Percentiles rank a stretch among this genome's conserved stretches.
Conservation (phyloP, 2,888 invertebrate species). For the Trypoxylon attenuatum region DNA sequence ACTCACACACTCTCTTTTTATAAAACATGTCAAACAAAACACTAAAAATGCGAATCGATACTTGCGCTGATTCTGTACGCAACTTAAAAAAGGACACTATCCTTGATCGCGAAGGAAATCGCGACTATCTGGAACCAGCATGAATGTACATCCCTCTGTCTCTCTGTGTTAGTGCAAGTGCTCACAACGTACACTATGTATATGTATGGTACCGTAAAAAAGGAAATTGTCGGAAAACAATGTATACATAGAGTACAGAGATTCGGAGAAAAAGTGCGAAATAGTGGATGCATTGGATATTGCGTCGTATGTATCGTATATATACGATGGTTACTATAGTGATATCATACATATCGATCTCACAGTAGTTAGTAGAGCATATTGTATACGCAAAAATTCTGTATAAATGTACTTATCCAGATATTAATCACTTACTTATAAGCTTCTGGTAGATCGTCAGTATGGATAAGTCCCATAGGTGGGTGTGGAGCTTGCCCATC, state of each 20-base stretch:
- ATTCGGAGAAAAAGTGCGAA: constrained; percentile 34
- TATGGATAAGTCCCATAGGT: constrained; percentile 88
- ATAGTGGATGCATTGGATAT: too few relatives aligned
- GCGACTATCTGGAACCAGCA: constrained; percentile 29
- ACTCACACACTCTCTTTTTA: too few relatives aligned
- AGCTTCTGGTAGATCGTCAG: constrained; percentile 86
- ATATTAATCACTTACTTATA: constrained; percentile 83
- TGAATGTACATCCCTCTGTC: constrained; percentile 23
- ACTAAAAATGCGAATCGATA: constrained; percentile 36
- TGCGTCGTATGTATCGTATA: too few relatives aligned
- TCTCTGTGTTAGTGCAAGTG: constrained; percentile 41
- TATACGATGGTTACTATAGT: too few relatives aligned
- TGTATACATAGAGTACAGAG: constrained; percentile 25
- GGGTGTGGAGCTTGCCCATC: constrained; percentile 84
- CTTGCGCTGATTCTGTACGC: constrained; percentile 16
- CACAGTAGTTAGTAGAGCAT: constrained; percentile 53
- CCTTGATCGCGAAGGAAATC: constrained; percentile 23
- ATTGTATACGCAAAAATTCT: constrained; percentile 30
- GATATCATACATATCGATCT: constrained; percentile 41
- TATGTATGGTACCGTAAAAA: too few relatives aligned
- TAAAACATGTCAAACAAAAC: constrained; percentile 23
- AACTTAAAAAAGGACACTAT: constrained; percentile 26
- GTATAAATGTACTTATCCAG: constrained; percentile 22
- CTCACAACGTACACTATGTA: constrained; percentile 34
- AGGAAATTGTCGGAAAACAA: constrained; percentile 29